These are phyloP conservation scores for Danio aesculapii DNA, from an alignment of 2,797 vertebrate species.

Conservation along the genomic window DNA sequence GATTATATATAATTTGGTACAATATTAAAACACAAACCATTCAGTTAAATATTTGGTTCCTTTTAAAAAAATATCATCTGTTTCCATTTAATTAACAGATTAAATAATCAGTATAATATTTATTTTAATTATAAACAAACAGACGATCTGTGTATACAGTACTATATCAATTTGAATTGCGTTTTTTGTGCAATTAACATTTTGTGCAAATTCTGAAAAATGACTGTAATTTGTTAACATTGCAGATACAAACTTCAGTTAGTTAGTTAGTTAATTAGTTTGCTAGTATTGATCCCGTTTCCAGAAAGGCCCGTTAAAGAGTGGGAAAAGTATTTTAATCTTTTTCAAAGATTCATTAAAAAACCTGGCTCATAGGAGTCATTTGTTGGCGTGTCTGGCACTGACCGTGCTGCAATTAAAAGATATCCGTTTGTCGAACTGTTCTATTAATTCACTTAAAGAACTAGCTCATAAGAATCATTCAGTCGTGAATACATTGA, in stretches of 20 bases:
- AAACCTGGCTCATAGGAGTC: background rate
- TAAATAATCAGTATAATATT: background rate
- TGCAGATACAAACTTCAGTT: background rate
- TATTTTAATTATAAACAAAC: background rate
- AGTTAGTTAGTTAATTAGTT: background rate
- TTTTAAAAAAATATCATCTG: too few species aligned
- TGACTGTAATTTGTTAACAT: too few species aligned
- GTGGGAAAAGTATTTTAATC: background rate
- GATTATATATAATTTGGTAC: background rate
- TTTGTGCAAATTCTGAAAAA: background rate
- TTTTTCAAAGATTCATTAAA: background rate
- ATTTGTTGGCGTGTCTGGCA: background rate
- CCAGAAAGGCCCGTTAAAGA: background rate
- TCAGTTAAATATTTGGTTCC: background rate
- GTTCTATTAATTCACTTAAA: background rate
- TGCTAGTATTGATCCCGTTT: too few species aligned
- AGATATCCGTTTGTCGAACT: background rate
- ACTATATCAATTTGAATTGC: background rate
- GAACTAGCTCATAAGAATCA: background rate
- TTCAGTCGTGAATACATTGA: background rate
- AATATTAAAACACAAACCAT: background rate
- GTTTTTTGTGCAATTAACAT: too few species aligned
- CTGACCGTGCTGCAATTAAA: background rate
- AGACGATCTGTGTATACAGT: background rate
- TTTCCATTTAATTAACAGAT: background rate